phyloP scores from a whole-genome alignment of 2,113 vertebrate genomes.

The Meriones unguiculatus region DNA sequence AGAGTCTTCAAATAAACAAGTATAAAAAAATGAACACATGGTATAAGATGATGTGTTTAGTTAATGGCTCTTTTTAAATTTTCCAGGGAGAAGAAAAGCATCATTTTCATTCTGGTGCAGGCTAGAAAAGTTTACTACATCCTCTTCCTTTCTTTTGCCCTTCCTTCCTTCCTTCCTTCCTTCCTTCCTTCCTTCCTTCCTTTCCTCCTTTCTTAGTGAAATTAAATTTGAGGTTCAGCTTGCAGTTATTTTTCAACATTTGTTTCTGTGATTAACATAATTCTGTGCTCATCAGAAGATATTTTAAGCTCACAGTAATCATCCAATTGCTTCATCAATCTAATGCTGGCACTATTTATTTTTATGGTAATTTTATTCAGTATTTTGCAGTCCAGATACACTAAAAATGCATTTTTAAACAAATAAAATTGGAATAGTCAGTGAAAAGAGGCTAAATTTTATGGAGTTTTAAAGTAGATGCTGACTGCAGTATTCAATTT shows the following conservation, averaged over 20 bases:
- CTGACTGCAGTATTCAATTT: constrained; percentile 52
- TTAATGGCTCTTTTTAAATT: constrained; percentile 57
- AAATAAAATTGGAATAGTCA: constrained; percentile 57
- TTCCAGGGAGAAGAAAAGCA: background rate
- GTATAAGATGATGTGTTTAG: constrained; percentile 38
- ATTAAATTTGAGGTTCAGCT: constrained; percentile 54
- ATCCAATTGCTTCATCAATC: constrained; percentile 76
- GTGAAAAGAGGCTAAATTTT: constrained; percentile 63
- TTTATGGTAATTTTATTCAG: constrained; percentile 79
- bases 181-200: background rate
- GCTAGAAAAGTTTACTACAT: constrained; percentile 16
- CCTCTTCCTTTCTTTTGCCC: background rate
- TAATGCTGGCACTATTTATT: constrained; percentile 65
- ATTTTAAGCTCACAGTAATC: constrained; percentile 69
- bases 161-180: background rate
- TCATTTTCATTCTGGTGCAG: background rate
- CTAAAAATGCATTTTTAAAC: constrained; percentile 65
- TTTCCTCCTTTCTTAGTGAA: background rate
- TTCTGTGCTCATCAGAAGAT: constrained; percentile 64
- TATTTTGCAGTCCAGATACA: constrained; percentile 65
- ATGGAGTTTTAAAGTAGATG: constrained; percentile 65
- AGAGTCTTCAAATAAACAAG: constrained; percentile 60
- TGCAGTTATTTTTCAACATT: constrained; percentile 56
- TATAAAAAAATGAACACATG: constrained; percentile 38
- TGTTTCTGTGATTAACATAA: constrained; percentile 67